Evolutionary conservation across 2,113 vertebrate species (phyloP).

Genomic region (Acanthisitta chloris): DNA sequence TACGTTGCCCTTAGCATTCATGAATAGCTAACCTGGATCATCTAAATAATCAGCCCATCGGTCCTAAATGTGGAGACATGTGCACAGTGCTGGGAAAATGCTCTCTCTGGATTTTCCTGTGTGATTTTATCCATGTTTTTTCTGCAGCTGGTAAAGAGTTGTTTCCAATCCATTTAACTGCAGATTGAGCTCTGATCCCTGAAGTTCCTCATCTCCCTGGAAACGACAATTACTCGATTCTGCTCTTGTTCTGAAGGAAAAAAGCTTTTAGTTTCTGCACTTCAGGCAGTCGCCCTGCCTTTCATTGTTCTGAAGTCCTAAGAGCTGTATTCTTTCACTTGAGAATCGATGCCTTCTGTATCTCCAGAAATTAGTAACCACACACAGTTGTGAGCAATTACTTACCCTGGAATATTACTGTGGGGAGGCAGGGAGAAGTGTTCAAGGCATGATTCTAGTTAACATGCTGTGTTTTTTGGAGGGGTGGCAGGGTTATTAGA

Average conservation of each 20-base stretch:
- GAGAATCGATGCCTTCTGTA: constrained; percentile 24
- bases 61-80: not conserved
- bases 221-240: constrained; percentile 73
- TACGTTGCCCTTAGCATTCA: not conserved
- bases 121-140: constrained; percentile 60
- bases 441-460: not conserved
- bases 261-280: constrained; percentile 74
- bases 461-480: not conserved
- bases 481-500: not conserved
- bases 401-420: not conserved
- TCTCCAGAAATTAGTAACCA: constrained; percentile 24
- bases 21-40: not conserved
- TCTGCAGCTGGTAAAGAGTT: constrained; percentile 58
- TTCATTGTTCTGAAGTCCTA: constrained; percentile 57
- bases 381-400: not conserved
- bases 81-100: constrained; percentile 6
- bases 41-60: not conserved
- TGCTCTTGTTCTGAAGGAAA: constrained; percentile 67
- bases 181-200: constrained; percentile 76
- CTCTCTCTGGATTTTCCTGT: constrained; percentile 51
- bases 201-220: constrained; percentile 73
- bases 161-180: constrained; percentile 81
- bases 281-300: constrained; percentile 47
- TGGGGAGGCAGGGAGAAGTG: not conserved
- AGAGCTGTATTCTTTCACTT: constrained; percentile 27